These are phyloP conservation scores for Hucho hucho DNA, from an alignment of 2,113 vertebrate genomes.

Conservation along the genomic window DNA sequence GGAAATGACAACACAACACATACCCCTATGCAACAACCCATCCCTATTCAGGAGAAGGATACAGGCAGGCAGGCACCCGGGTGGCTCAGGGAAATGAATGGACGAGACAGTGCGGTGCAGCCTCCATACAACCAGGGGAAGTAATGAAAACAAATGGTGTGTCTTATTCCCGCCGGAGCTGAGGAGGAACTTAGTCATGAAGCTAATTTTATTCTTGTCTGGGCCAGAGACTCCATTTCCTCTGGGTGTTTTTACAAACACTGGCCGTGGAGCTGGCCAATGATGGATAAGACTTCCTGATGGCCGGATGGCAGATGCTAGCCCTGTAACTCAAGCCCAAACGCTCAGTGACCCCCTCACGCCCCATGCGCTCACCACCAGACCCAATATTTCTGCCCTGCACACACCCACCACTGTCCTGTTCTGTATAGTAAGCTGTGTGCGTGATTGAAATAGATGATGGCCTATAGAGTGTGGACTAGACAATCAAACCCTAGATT, in stretches of 20 bases:
- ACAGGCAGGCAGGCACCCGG: background rate
- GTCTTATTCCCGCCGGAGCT: conserved; percentile 73
- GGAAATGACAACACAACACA: conserved; percentile 38
- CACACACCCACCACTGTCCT: background rate
- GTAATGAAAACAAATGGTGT: conserved; percentile 82
- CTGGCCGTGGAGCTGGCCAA: conserved; percentile 67
- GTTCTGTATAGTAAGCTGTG: conserved; percentile 13
- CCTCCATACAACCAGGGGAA: conserved; percentile 60
- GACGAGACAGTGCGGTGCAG: conserved; percentile 18
- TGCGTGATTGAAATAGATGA: background rate
- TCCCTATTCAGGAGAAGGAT: conserved; percentile 6
- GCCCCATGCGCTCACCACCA: conserved; percentile 39
- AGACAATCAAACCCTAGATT: background rate
- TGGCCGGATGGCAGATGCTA: conserved; percentile 81
- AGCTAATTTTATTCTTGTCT: conserved; percentile 83
- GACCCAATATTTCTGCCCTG: conserved; percentile 20
- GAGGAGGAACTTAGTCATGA: conserved; percentile 82
- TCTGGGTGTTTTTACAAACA: conserved; percentile 81
- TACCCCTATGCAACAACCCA: background rate
- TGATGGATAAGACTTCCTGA: conserved; percentile 74
- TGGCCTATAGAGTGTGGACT: background rate
- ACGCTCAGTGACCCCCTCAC: conserved; percentile 67
- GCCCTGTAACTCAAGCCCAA: conserved; percentile 84
- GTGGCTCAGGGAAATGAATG: conserved; percentile 6
- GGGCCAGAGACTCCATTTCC: conserved; percentile 82